Base-by-base conservation (phyloP, 2,113 vertebrate genomes). In the Campylomormyrus tamandua region DNA sequence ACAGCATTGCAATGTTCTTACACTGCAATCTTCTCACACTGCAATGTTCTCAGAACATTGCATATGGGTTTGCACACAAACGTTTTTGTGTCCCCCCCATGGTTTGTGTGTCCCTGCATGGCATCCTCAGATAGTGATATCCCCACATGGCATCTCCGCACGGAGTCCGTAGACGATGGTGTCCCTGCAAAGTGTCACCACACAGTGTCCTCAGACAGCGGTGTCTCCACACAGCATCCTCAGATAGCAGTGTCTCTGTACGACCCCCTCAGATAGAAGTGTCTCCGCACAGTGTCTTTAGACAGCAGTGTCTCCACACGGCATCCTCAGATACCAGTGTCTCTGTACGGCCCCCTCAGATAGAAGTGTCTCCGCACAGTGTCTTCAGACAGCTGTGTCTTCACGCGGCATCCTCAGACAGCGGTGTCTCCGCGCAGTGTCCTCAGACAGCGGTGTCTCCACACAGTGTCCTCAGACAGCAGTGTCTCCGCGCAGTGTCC, bases 391-490 rank as follows among this genome's bases (percentile, higher is more conserved):
- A 0, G 52, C 4, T 0, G 50, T 52, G 15, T 53, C 52, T 1
- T 1, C 45, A 0, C 1, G 0, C 1, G 0, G 10, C 0, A 0
- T 49, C 2, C 48, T 49, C 10, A 49, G 48, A 13, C 2, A 39
- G 35, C 2, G 2, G 48, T 10, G 48, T 48, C 48, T 10, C 9
- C 9, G 9, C 0, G 0, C 3, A 9, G 9, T 9, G 9, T 1
- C 48, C 48, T 48, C 6, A 58, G 21, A 58, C 5, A 2, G 53
- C 53, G 48, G 35, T 39, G 35, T 39, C 35, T 39, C 35, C 35
- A 1, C 35, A 1, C 35, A 39, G 35, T 39, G 35, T 39, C 35
- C 35, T 39, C 35, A 39, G 35, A 39, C 1, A 39, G 50, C 52
- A 1, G 3, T 56, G 17, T 19, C 52, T 48, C 46, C 46, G 8